Percentiles rank a stretch among this genome's conserved stretches.
Conservation (phyloP, 2,888 invertebrate genomes). For the Melanostoma mellinum region DNA sequence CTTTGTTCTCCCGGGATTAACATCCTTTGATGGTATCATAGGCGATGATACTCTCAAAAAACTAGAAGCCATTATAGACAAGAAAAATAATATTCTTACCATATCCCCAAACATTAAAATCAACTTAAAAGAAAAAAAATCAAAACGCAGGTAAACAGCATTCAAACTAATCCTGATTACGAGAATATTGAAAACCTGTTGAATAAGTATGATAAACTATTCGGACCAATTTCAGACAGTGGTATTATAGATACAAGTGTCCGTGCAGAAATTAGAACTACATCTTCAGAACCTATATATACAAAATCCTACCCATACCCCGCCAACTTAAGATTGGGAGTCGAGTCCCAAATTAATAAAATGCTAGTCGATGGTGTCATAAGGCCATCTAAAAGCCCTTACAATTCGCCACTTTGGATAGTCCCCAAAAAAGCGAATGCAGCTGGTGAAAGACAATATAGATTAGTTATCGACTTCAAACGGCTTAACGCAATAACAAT, state of each 20-base stretch:
- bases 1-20: constrained; percentile 53
- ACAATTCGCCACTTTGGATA: constrained; percentile 29
- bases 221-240: background rate
- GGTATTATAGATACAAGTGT: constrained; percentile 44
- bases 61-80: constrained; percentile 62
- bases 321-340: constrained; percentile 40
- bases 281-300: constrained; percentile 59
- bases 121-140: constrained; percentile 42
- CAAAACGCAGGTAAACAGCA: constrained; percentile 27
- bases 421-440: constrained; percentile 30
- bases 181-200: constrained; percentile 9
- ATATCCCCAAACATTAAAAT: constrained; percentile 51
- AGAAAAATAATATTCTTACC: constrained; percentile 52
- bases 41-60: constrained; percentile 67
- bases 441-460: constrained; percentile 28
- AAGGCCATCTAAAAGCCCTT: constrained; percentile 48
- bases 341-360: constrained; percentile 45
- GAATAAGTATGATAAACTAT: background rate
- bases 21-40: constrained; percentile 63
- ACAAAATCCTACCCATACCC: constrained; percentile 61
- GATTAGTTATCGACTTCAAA: constrained; percentile 43
- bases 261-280: constrained; percentile 57
- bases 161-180: background rate
- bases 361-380: constrained; percentile 34
- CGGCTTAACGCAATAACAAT: constrained; percentile 31